These are phyloP conservation scores for Colius striatus DNA, from an alignment of 2,113 vertebrate species.

Conservation along the genomic window DNA sequence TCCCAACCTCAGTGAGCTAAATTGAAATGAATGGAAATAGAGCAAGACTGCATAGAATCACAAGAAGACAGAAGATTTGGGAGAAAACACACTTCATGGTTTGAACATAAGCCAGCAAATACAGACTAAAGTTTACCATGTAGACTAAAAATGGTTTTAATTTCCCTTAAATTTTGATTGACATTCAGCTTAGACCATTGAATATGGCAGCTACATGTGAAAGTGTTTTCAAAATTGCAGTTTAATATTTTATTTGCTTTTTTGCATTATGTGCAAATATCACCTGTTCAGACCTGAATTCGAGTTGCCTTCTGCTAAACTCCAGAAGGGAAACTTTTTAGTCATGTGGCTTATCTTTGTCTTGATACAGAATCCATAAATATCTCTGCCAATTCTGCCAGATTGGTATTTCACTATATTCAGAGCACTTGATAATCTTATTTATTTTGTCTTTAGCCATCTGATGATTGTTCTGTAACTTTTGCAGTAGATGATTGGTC, in stretches of 20 bases:
- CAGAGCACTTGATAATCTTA: not conserved
- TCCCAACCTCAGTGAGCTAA: not conserved
- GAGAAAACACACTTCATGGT: not conserved
- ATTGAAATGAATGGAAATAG: not conserved
- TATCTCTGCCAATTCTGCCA: not conserved
- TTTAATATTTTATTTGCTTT: not conserved
- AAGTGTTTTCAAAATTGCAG: not conserved
- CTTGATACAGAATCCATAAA: not conserved
- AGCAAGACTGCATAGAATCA: not conserved
- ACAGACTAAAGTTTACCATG: no score
- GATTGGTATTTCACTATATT: not conserved
- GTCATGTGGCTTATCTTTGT: not conserved
- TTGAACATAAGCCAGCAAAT: no score
- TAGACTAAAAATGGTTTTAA: not conserved
- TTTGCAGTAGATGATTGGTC: not conserved
- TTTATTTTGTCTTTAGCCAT: not conserved
- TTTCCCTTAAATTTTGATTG: not conserved
- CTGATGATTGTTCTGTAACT: not conserved
- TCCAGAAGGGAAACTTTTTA: not conserved
- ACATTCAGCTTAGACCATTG: not conserved
- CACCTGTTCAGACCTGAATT: not conserved
- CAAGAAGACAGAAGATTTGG: not conserved
- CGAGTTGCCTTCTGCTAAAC: not conserved
- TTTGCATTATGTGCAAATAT: not conserved
- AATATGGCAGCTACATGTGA: not conserved